phyloP scores from a whole-genome alignment of 1,140 invertebrate species.

The Campoletis sonorensis region DNA sequence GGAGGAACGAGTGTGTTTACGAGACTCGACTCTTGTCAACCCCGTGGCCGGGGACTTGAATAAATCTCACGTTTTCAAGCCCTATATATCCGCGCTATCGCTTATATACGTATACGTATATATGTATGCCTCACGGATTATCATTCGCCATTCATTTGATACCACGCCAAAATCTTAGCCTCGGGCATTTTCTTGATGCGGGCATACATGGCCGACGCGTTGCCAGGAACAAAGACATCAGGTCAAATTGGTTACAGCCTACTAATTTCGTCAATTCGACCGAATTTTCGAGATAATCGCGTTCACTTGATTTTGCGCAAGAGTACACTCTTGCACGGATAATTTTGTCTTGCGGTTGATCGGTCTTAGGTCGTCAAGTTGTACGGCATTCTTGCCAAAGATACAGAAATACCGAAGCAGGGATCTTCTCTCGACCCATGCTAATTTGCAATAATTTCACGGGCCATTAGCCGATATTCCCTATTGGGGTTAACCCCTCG shows the following conservation, averaged over 20 bases:
- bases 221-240: background rate
- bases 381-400: background rate
- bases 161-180: slow-evolving; percentile 54
- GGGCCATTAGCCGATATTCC: slow-evolving; percentile 49
- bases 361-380: slow-evolving; percentile 11
- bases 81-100: slow-evolving; percentile 36
- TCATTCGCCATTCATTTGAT: slow-evolving; percentile 54
- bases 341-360: background rate
- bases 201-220: background rate
- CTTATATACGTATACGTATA: slow-evolving; percentile 8
- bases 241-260: background rate
- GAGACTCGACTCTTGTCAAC: slow-evolving; percentile 76
- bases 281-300: background rate
- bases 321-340: background rate
- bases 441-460: slow-evolving; percentile 62
- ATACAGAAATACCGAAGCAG: slow-evolving; percentile 19
- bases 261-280: slow-evolving; percentile 18
- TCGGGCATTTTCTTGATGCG: slow-evolving; percentile 39
- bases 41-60: slow-evolving; percentile 72
- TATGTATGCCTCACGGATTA: background rate
- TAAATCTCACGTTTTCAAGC: slow-evolving; percentile 71
- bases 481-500: slow-evolving; percentile 37
- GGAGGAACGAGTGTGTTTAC: slow-evolving; percentile 76
- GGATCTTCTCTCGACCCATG: slow-evolving; percentile 24
- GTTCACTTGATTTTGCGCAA: background rate